Evolutionary conservation across 2,797 vertebrate genomes (phyloP), one percentile per base, ranked within the genome.

Genomic region (Erethizon dorsatum): DNA sequence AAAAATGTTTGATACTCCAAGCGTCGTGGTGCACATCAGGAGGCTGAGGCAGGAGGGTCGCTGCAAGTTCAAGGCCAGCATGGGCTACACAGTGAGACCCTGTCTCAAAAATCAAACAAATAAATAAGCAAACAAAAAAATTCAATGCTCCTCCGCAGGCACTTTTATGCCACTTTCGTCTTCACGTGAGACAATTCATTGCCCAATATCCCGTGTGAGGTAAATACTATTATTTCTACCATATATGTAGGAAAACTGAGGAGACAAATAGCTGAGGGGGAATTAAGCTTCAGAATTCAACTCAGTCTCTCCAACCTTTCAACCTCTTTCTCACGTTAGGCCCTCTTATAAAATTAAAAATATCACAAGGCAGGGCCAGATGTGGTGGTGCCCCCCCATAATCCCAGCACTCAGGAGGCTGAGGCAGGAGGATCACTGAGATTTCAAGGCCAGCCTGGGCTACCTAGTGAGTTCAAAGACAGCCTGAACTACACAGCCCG

Each of bases 141-240:
- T 37, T 93, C 93, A 84, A 54, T 57, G 87, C 5, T 71, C 67
- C 56, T 75, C n/a, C 33, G 78, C 31, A 65, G 56, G 18, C 82
- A 47, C 47, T 73, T 69, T 61, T 82, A 52, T n/a, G 59, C 83
- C 50, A 75, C 26, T 95, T 97, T 87, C 89, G 33, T 87, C 92
- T 95, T 95, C 69, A 77, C 5, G 31, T 59, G 14, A 71, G 41
- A 57, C 41, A 87, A 83, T 57, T 83, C 88, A 83, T 20, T 82
- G 86, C 61, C 78, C 65, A 92, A 63, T 65, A 85, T 56, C 24
- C 5, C 4, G 13, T 9, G 52, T 54, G n/a, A 88, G 7, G 12
- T 47, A 77, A 96, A 22, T 52, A 12, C 52, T 52, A 52, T 52
- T 52, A 52, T 52, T 52, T 52, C 52, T 52, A 52, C 52, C 52